Evolutionary conservation across 2,888 invertebrate genomes (phyloP).

Genomic region (Phengaris arion): DNA sequence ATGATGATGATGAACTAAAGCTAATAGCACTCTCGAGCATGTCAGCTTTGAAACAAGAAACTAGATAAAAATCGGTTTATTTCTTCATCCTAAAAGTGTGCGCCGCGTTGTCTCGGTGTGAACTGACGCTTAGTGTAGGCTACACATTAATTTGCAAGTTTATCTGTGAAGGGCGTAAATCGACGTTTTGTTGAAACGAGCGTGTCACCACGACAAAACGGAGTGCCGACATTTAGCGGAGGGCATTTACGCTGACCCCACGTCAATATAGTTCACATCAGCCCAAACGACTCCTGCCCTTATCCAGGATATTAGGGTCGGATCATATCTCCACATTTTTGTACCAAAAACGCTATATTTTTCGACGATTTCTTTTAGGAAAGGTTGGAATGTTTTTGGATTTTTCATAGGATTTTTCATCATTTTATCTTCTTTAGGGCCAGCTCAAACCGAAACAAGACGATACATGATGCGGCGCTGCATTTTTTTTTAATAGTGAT

Average conservation of each 20-base stretch:
- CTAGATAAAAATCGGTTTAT: too few species aligned
- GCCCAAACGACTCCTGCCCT: neutral
- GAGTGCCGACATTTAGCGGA: neutral
- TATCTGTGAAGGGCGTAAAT: neutral
- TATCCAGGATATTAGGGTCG: slow-evolving; percentile 14
- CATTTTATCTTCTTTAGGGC: too few species aligned
- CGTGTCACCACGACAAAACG: neutral
- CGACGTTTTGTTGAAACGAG: neutral
- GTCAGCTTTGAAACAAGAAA: too few species aligned
- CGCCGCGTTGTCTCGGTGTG: too few species aligned
- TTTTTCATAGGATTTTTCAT: neutral
- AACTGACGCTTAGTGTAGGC: too few species aligned
- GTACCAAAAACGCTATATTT: neutral
- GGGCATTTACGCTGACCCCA: neutral
- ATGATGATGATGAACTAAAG: too few species aligned
- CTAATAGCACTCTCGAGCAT: too few species aligned
- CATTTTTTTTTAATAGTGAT: too few species aligned
- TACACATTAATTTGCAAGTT: neutral
- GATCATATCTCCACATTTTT: neutral
- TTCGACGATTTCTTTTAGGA: neutral
- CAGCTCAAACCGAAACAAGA: too few species aligned
- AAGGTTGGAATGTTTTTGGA: neutral
- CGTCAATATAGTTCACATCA: neutral
- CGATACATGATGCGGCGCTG: too few species aligned
- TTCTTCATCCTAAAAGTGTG: too few species aligned